These are phyloP conservation scores for Coelogynopora nodosa DNA, from an alignment of 2,888 invertebrate genomes.

Conservation along the genomic window DNA sequence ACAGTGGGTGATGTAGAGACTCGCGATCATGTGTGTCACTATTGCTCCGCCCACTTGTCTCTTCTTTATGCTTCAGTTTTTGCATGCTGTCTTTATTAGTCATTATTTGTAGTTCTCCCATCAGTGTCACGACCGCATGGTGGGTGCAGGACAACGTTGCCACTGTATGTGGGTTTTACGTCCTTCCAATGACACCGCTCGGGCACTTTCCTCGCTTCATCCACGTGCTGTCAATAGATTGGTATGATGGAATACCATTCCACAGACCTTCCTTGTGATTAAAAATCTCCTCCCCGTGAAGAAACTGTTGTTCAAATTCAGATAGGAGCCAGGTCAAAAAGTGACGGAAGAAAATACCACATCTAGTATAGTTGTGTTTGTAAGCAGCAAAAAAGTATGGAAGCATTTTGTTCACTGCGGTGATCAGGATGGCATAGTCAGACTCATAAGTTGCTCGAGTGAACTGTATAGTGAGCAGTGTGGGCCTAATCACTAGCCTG, in stretches of 20 bases:
- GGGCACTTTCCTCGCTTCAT: neutral
- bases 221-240: neutral
- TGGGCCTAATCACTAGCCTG: too few species aligned
- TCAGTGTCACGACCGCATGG: conserved; percentile 16
- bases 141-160: neutral
- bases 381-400: too few species aligned
- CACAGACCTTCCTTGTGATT: conserved; percentile 15
- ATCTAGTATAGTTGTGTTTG: too few species aligned
- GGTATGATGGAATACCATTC: conserved; percentile 12
- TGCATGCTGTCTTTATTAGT: neutral
- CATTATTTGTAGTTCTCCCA: conserved; percentile 2
- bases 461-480: too few species aligned
- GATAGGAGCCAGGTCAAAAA: too few species aligned
- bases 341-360: too few species aligned
- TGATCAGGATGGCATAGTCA: too few species aligned
- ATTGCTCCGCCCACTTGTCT: conserved; percentile 18
- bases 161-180: neutral
- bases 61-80: neutral
- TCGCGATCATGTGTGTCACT: conserved; percentile 6
- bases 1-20: neutral
- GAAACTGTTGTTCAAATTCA: too few species aligned
- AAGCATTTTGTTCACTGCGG: too few species aligned
- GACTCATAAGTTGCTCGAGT: too few species aligned
- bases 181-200: neutral
- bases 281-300: neutral